Evolutionary conservation across 2,888 invertebrate species (phyloP).

Genomic region (Tipula unca): DNA sequence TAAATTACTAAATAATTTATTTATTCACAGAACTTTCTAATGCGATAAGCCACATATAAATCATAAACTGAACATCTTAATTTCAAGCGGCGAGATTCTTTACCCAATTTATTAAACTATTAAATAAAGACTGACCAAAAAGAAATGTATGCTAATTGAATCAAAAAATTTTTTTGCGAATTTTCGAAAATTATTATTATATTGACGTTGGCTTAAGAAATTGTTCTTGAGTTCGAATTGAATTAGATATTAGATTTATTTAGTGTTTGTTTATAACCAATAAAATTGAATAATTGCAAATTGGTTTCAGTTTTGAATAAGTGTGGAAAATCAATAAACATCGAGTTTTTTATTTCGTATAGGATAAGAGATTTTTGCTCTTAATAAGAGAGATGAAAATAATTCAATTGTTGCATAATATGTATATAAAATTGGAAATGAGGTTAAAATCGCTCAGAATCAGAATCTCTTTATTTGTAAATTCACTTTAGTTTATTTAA

Average conservation of each 20-base stretch:
- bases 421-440: neutral
- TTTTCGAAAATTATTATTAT: too few species aligned
- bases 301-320: neutral
- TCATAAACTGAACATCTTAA: neutral
- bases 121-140: neutral
- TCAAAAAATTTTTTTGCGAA: neutral
- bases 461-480: neutral
- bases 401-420: neutral
- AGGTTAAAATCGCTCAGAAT: neutral
- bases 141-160: neutral
- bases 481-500: neutral
- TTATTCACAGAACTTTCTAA: neutral
- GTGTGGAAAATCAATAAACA: neutral
- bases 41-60: too few species aligned
- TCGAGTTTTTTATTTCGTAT: neutral
- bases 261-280: neutral
- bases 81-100: neutral
- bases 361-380: neutral
- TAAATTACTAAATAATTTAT: neutral
- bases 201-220: too few species aligned
- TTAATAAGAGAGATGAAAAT: neutral
- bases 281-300: neutral
- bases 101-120: neutral
- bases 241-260: too few species aligned
- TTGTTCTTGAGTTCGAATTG: too few species aligned